Percentiles rank a stretch among this genome's conserved stretches.
These are phyloP conservation scores for Gracilinanus agilis DNA, from an alignment of 2,113 vertebrate species.

Conservation along the genomic window DNA sequence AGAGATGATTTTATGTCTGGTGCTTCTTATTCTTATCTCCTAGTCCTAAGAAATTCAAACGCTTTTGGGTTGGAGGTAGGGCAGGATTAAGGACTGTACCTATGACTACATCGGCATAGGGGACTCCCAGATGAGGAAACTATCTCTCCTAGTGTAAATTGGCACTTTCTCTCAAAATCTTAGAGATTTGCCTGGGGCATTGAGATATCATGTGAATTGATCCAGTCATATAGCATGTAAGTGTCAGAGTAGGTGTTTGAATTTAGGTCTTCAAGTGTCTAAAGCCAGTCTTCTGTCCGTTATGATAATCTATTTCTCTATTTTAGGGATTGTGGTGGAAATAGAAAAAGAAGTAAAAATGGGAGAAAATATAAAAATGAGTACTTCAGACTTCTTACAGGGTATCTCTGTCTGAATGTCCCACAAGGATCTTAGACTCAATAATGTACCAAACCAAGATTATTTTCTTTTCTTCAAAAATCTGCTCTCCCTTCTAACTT, in stretches of 20 bases:
- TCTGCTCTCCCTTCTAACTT: too few species aligned
- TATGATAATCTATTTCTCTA: neutral
- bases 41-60: neutral
- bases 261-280: neutral
- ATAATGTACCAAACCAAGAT: too few species aligned
- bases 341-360: neutral
- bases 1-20: neutral
- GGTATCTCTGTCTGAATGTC: too few species aligned
- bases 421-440: too few species aligned
- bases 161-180: neutral
- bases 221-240: neutral
- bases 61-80: neutral
- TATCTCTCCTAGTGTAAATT: neutral
- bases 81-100: neutral
- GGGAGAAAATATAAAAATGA: neutral
- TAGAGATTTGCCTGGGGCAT: neutral
- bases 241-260: neutral
- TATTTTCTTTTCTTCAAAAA: too few species aligned
- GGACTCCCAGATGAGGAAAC: neutral
- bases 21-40: neutral
- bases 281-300: neutral
- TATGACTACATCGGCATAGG: neutral
- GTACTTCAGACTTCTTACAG: too few species aligned
- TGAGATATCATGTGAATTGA: neutral
- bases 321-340: neutral